Evolutionary conservation across 2,888 invertebrate genomes (phyloP).

Genomic region (Machimus rusticus): DNA sequence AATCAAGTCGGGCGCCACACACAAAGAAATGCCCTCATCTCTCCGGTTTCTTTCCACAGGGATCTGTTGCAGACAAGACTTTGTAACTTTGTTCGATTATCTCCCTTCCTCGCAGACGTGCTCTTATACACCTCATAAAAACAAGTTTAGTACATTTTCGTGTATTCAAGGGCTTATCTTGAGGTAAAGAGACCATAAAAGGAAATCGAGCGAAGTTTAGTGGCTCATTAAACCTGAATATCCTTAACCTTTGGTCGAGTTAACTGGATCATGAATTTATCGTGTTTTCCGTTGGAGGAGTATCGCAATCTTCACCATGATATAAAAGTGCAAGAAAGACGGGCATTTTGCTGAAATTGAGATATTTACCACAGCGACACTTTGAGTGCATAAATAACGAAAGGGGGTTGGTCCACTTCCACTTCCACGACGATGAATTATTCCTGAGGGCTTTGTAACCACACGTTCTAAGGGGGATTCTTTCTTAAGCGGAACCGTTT

Average conservation of each 20-base stretch:
- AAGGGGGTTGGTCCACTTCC: neutral
- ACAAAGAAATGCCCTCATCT: neutral
- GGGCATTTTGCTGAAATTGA: neutral
- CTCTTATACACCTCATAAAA: conserved; percentile 29
- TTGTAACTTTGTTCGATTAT: conserved; percentile 10
- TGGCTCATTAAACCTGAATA: conserved; percentile 34
- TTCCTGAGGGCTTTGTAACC: neutral
- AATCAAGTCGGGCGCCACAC: neutral
- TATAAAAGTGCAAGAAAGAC: neutral
- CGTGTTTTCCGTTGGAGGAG: conserved; percentile 13
- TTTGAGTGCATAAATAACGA: neutral
- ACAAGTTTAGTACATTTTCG: conserved; percentile 6
- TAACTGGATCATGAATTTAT: conserved; percentile 14
- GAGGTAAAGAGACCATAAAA: conserved; percentile 33
- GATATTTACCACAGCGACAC: neutral
- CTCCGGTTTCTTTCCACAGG: neutral
- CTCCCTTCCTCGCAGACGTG: conserved; percentile 19
- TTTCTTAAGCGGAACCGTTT: neutral
- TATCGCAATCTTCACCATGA: conserved; percentile 1
- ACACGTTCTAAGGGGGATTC: neutral
- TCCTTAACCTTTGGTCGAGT: conserved; percentile 34
- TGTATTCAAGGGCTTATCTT: conserved; percentile 23
- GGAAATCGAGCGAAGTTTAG: conserved; percentile 32
- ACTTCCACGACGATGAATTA: neutral
- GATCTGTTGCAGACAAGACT: conserved; percentile 13